Evolutionary conservation across 37 sponge, comb jelly and placozoan species (phyloP), one percentile per base, ranked within the genome.

Genomic region (Beroe forskalii): DNA sequence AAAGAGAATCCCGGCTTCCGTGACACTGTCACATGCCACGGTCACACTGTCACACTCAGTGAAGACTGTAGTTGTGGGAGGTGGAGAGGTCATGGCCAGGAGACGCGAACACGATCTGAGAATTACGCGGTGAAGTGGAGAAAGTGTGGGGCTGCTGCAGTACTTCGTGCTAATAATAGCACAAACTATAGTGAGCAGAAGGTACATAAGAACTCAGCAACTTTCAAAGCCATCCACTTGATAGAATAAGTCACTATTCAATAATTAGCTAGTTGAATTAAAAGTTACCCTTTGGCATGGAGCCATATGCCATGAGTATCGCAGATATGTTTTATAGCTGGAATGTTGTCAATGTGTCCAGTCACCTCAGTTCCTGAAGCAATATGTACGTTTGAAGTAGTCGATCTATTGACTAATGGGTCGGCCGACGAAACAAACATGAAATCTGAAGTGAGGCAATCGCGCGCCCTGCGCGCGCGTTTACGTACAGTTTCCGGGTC

Each of bases 341-440:
- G 86, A 3, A 80, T 80, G 27, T 80, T 80, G 86, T 80, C 86
- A 37, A 80, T 80, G 30, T 80, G 86, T 1, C 86, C 86, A 1
- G 86, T 80, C 1, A 80, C 55, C 28, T 44, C 30, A 2, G 86
- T 80, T 41, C 86, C 86, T 80, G 86, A 27, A 9, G 40, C 2
- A 38, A 48, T 48, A 48, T 48, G 55, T 48, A 12, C 55, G n/a
- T n/a, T n/a, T n/a, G n/a, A n/a, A n/a, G 12, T 48, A 48, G 12
- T 48, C 55, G 55, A 48, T 12, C 6, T 48, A 48, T 17, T 48
- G 12, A 48, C 55, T 6, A 17, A 48, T 6, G 55, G 12, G 55
- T 6, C 12, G 12, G 55, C 12, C 12, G 12, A 12, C 55, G 55
- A 17, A 17, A 12, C 55, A 48, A 12, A 48, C 6, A 48, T 48